Evolutionary conservation across 2,888 invertebrate genomes (phyloP).

Genomic region (Agonopterix arenella): DNA sequence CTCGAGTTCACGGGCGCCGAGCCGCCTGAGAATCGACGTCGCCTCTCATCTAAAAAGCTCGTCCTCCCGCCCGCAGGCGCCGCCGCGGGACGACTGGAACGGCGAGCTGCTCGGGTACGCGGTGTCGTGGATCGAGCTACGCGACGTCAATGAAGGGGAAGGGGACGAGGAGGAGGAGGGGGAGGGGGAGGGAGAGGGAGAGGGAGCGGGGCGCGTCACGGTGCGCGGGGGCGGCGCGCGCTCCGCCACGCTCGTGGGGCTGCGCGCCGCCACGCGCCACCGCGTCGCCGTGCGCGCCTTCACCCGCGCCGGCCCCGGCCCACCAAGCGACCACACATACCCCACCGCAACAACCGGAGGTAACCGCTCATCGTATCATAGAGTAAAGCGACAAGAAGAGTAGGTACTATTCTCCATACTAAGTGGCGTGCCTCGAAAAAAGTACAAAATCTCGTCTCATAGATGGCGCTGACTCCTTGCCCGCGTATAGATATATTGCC

Average conservation of each 20-base stretch:
- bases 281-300: slow-evolving; percentile 86
- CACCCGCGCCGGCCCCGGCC: slow-evolving; percentile 88
- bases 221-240: slow-evolving; percentile 74
- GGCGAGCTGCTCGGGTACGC: slow-evolving; percentile 85
- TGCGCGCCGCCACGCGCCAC: slow-evolving; percentile 86
- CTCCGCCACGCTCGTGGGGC: slow-evolving; percentile 64
- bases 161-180: not conserved
- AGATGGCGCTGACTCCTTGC: no score
- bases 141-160: slow-evolving; percentile 26
- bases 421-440: no score
- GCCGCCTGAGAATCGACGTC: no score
- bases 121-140: slow-evolving; percentile 74
- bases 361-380: no score
- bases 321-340: slow-evolving; percentile 81
- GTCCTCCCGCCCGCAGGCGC: slow-evolving; percentile 62
- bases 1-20: not conserved
- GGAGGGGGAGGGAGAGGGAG: slow-evolving; percentile 50
- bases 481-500: no score
- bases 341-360: slow-evolving; percentile 89
- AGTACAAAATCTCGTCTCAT: no score
- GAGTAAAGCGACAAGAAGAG: no score
- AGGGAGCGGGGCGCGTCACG: slow-evolving; percentile 80
- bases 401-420: no score
- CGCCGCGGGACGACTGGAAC: slow-evolving; percentile 81
- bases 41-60: no score